Base-by-base conservation (phyloP, 2,113 vertebrate species). In the Oncorhynchus tshawytscha region DNA sequence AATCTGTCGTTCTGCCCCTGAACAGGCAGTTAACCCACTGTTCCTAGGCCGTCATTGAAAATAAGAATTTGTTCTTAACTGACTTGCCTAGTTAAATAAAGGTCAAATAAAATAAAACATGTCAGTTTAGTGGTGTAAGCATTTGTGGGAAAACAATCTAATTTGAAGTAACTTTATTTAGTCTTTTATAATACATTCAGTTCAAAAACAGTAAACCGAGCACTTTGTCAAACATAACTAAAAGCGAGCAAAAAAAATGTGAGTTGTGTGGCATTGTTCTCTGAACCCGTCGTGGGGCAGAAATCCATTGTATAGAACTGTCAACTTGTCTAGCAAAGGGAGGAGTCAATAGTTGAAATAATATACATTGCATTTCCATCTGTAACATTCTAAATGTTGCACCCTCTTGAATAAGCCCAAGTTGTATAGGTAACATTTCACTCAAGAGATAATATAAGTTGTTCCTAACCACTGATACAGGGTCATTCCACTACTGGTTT, bases 151-250 rank as follows among this genome's bases (percentile, higher is more conserved):
- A 60, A 60, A n/a, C 59, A 60, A 60, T 69, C 16, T 71, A 54
- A 71, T 83, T 83, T 31, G 39, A 82, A 72, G 80, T 75, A 29
- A 67, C 60, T 83, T 89, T 92, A 89, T 88, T 78, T 91, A 82
- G 78, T 78, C 54, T 87, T 90, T 91, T 92, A 86, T 92, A 88
- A 88, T 93, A 94, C 91, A 93, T 92, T 93, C 91, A 91, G 78
- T 90, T 89, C 81, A 84, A 90, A 34, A 91, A 91, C 81, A 85
- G 78, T 90, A 75, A 85, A 88, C 80, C 68, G 88, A 88, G 83
- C 81, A 77, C 67, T 82, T 86, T 69, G 75, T 51, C 49, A 85
- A 89, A 87, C 82, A 74, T 79, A 78, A 82, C 83, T 72, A 85
- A 78, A 81, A 80, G 84, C 48, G 57, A n/a, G 59, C 74, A 77